These are phyloP conservation scores for Pseudochirops cupreus DNA, from an alignment of 2,797 vertebrate species.

Conservation along the genomic window DNA sequence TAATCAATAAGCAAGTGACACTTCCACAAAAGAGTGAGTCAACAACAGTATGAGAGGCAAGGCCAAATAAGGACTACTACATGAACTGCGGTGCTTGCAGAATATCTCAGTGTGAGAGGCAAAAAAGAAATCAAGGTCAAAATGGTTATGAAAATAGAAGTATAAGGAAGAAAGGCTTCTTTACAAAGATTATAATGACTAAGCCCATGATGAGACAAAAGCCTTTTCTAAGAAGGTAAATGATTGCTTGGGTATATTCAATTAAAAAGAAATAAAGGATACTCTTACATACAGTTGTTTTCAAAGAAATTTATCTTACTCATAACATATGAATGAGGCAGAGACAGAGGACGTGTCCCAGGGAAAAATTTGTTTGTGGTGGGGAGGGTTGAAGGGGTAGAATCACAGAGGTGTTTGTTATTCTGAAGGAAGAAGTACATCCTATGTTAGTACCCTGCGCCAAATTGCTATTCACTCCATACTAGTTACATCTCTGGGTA, in stretches of 20 bases:
- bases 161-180: slow-evolving; percentile 15
- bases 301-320: slow-evolving; percentile 4
- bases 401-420: background rate
- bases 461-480: background rate
- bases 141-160: slow-evolving; percentile 47
- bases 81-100: slow-evolving; percentile 60
- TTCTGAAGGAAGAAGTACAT: background rate
- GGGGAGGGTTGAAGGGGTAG: background rate
- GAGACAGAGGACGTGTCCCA: background rate
- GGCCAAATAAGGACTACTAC: slow-evolving; percentile 23
- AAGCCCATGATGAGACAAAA: background rate
- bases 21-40: slow-evolving; percentile 40
- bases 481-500: background rate
- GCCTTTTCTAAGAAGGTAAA: background rate
- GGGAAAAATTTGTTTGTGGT: background rate
- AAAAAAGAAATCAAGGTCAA: slow-evolving; percentile 50
- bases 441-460: background rate
- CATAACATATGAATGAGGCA: background rate
- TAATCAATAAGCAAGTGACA: slow-evolving; percentile 70
- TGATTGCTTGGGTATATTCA: slow-evolving; percentile 3
- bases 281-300: background rate
- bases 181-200: background rate
- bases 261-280: slow-evolving; percentile 49
- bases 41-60: slow-evolving; percentile 17
- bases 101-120: background rate